phyloP scores from a whole-genome alignment of 2,113 vertebrate genomes.

The Hypomesus transpacificus region DNA sequence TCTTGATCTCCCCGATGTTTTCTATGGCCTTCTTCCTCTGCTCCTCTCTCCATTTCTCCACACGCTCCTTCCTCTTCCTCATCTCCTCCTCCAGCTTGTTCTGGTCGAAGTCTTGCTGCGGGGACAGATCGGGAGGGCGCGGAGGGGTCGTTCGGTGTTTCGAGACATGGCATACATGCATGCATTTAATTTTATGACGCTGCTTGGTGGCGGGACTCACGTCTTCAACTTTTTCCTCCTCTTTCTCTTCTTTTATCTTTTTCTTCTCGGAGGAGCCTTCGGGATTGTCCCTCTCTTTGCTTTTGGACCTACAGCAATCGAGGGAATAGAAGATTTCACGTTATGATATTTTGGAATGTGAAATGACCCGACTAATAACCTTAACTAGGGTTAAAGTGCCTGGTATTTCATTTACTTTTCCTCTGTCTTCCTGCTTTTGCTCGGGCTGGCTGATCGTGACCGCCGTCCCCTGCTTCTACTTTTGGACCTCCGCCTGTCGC shows the following conservation, averaged over 20 bases:
- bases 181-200: too few species aligned
- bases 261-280: conserved; percentile 89
- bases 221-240: conserved; percentile 94
- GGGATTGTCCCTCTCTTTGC: conserved; percentile 85
- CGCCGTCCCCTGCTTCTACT: conserved; percentile 83
- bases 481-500: conserved; percentile 81
- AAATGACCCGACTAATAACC: not conserved
- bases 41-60: conserved; percentile 98
- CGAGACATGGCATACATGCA: too few species aligned
- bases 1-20: conserved; percentile 96
- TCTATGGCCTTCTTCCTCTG: conserved; percentile 96
- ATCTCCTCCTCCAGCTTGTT: conserved; percentile 99
- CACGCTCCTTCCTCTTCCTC: conserved; percentile 97
- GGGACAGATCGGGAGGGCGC: not conserved
- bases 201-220: conserved; percentile 58
- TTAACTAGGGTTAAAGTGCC: not conserved
- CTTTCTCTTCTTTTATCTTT: conserved; percentile 94
- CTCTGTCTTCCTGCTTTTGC: conserved; percentile 84
- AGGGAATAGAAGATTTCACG: conserved; percentile 20
- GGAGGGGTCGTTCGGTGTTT: too few species aligned
- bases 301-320: conserved; percentile 70
- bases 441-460: conserved; percentile 81
- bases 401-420: conserved; percentile 72
- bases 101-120: conserved; percentile 91
- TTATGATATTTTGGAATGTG: not conserved